Evolutionary conservation across 2,888 invertebrate species (phyloP), one percentile per base, ranked within the genome.

Genomic region (Ellobium chinense): DNA sequence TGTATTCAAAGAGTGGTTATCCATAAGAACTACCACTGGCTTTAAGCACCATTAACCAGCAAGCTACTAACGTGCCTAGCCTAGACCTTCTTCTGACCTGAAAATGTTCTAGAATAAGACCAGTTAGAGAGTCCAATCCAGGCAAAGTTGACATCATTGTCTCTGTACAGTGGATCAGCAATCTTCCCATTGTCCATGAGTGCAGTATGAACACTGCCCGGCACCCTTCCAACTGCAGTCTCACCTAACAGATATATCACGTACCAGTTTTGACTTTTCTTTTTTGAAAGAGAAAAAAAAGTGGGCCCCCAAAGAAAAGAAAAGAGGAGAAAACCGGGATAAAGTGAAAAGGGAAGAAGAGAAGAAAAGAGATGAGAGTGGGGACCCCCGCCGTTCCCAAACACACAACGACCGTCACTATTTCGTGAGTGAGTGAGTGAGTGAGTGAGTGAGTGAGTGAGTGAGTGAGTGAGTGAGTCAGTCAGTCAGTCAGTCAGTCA

Each of bases 121-220:
- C 78, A 78, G 46, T 78, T 36, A 4, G 60, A 31, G 1, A 12
- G 34, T 1, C 69, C 78, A 1, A 78, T 29, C 78, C 78, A 78
- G 21, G 29, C 60, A 39, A 27, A 62, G 3, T 58, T 37, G 2
- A 70, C 70, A 58, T 78, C 78, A 24, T 78, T 78, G 31, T 78
- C 69, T 46, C 78, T 39, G 46, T 62, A 78, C 31, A 65, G 56
- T 1, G 70, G 78, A 27, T 78, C 70, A 2, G 9, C 36, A 5
- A 78, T 69, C 9, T 62, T 21, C 1, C 36, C 36, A 1, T 62
- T 4, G 12, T 46, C 34, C 18, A 70, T 18, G 3, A 78, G 78
- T 27, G 78, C 78, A 31, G 78, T 69, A n/a, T 78, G 70, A 58
- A 78, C 70, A 34, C 27, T 46, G 18, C 78, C 78, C 21, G 78